Percentiles rank a stretch among this genome's conserved stretches.
Evolutionary conservation across 2,797 vertebrate genomes (phyloP).

Genomic region (Diglossa cyanea): DNA sequence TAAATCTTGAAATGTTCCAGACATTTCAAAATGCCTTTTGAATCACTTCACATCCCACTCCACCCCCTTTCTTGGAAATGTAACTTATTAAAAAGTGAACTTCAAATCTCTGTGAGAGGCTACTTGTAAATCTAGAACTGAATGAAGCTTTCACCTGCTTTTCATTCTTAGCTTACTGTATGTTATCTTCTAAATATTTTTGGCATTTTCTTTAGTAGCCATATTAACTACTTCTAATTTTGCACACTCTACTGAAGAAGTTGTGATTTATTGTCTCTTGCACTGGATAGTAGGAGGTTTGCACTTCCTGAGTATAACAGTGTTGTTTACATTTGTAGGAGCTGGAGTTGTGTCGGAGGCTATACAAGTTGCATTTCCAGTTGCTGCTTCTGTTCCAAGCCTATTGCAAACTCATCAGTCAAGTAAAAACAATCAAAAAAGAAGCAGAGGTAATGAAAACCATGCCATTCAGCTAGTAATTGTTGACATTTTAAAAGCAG

Average conservation of each 20-base stretch:
- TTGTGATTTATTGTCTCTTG: constrained; percentile 1
- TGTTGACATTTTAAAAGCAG: constrained; percentile 28
- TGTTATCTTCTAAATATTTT: constrained; percentile 54
- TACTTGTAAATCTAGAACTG: constrained; percentile 33
- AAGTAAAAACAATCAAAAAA: constrained; percentile 92
- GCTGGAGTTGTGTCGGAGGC: constrained; percentile 92
- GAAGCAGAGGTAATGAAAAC: constrained; percentile 87
- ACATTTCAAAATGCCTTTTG: constrained; percentile 35
- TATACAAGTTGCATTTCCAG: constrained; percentile 98
- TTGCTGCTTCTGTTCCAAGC: constrained; percentile 97
- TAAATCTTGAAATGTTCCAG: neutral
- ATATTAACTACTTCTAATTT: constrained; percentile 57
- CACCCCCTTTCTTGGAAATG: constrained; percentile 24
- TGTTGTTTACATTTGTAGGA: constrained; percentile 79
- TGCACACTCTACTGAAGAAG: constrained; percentile 46
- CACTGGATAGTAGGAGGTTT: neutral
- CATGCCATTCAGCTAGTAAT: neutral
- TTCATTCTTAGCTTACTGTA: constrained; percentile 51
- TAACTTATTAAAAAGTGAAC: constrained; percentile 48
- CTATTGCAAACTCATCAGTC: constrained; percentile 95
- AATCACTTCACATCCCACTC: neutral
- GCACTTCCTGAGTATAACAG: neutral
- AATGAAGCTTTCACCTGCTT: constrained; percentile 57
- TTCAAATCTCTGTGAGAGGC: neutral
- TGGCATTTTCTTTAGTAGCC: constrained; percentile 55